Evolutionary conservation across 2,888 invertebrate genomes (phyloP).

Genomic region (Amorpha juglandis): DNA sequence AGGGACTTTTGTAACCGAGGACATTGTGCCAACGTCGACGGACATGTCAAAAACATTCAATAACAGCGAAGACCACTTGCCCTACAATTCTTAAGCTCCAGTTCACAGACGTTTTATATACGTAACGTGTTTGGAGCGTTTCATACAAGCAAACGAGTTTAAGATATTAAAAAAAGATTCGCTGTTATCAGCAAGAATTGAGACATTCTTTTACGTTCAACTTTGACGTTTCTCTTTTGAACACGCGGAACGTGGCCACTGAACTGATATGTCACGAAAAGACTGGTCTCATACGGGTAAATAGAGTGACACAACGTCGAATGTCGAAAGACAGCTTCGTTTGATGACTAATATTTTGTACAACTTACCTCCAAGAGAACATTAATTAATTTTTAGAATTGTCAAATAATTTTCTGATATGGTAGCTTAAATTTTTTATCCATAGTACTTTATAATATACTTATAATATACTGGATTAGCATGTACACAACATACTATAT

Average conservation of each 20-base stretch:
- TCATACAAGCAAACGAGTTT: conserved; percentile 11
- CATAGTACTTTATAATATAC: not conserved
- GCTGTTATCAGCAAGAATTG: not conserved
- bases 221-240: not conserved
- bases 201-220: not conserved
- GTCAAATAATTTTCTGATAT: not conserved
- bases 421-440: not conserved
- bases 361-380: not conserved
- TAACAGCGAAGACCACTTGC: conserved; percentile 42
- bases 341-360: not conserved
- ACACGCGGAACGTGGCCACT: not conserved
- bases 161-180: conserved; percentile 18
- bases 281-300: not conserved
- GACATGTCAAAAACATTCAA: conserved; percentile 53
- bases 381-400: not conserved
- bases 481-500: not conserved
- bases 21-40: conserved; percentile 27
- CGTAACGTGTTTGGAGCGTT: conserved; percentile 2
- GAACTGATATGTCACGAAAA: not conserved
- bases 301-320: not conserved
- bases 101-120: conserved; percentile 12
- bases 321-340: not conserved
- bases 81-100: conserved; percentile 36
- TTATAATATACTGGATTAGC: not conserved
- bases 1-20: conserved; percentile 10